Conservation (phyloP, 2,113 vertebrate species). For the Psettodes erumei region DNA sequence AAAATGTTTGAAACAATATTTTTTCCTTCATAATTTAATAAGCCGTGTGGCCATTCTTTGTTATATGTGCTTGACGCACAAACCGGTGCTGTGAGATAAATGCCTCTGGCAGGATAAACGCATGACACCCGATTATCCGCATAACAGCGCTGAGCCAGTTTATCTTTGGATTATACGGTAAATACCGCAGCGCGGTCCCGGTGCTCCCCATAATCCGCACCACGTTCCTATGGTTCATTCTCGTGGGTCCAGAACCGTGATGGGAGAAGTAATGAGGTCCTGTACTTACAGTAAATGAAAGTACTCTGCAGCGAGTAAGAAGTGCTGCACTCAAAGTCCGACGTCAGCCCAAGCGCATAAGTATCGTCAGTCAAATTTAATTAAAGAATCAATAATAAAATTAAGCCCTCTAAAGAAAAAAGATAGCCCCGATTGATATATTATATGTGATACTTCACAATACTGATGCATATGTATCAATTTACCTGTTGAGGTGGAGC, state of each 20-base stretch:
- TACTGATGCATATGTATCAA: no score
- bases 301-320: neutral
- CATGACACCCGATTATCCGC: constrained; percentile 23
- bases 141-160: constrained; percentile 17
- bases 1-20: neutral
- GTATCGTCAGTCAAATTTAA: no score
- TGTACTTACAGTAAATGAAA: neutral
- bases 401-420: no score
- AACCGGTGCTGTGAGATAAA: constrained; percentile 1
- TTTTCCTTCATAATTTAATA: neutral
- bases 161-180: constrained; percentile 6
- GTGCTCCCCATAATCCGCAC: constrained; percentile 7
- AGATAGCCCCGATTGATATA: no score
- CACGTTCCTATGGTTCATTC: neutral
- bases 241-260: neutral
- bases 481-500: no score
- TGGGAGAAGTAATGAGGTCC: no score
- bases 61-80: neutral
- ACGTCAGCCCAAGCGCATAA: no score
- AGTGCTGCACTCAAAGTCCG: neutral
- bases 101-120: constrained; percentile 13
- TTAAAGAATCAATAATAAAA: no score
- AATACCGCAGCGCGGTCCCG: constrained; percentile 16
- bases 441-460: no score
- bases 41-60: neutral